Percentiles rank a stretch among this genome's conserved stretches.
These are phyloP conservation scores for Macropodus opercularis DNA, from an alignment of 2,797 vertebrate species.

Conservation along the genomic window DNA sequence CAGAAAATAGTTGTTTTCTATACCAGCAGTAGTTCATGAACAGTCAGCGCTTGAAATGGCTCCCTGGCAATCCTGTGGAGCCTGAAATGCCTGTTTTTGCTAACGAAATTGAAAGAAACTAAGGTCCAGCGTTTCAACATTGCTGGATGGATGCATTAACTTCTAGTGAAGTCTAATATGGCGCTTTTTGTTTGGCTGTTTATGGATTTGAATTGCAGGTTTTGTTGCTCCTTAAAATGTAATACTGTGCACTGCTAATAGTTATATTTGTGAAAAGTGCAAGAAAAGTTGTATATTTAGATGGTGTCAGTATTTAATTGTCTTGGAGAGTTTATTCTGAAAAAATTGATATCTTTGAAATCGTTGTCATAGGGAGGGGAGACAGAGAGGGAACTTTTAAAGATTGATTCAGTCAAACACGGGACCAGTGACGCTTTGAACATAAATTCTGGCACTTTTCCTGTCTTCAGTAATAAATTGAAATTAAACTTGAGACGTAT, in stretches of 20 bases:
- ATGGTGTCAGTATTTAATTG: conserved; percentile 18
- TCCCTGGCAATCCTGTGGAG: conserved; percentile 1
- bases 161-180: not conserved
- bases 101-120: conserved; percentile 7
- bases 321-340: not conserved
- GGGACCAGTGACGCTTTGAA: too few species aligned
- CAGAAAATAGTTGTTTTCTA: conserved; percentile 13
- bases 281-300: not conserved
- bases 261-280: not conserved
- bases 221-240: not conserved
- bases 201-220: conserved; percentile 15
- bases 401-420: too few species aligned
- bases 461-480: not conserved
- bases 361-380: not conserved
- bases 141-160: not conserved
- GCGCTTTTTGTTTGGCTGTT: conserved; percentile 33
- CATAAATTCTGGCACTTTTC: conserved; percentile 13
- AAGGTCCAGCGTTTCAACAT: conserved; percentile 4
- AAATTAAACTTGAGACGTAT: too few species aligned
- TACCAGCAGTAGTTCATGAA: conserved; percentile 30
- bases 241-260: not conserved
- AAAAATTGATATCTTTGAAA: not conserved
- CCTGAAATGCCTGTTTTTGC: conserved; percentile 14
- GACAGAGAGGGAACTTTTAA: too few species aligned
- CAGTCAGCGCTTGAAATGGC: conserved; percentile 38